Percentiles rank a stretch among this genome's conserved stretches.
These are phyloP conservation scores for Podilymbus podiceps DNA, from an alignment of 2,113 vertebrate species.

Conservation along the genomic window DNA sequence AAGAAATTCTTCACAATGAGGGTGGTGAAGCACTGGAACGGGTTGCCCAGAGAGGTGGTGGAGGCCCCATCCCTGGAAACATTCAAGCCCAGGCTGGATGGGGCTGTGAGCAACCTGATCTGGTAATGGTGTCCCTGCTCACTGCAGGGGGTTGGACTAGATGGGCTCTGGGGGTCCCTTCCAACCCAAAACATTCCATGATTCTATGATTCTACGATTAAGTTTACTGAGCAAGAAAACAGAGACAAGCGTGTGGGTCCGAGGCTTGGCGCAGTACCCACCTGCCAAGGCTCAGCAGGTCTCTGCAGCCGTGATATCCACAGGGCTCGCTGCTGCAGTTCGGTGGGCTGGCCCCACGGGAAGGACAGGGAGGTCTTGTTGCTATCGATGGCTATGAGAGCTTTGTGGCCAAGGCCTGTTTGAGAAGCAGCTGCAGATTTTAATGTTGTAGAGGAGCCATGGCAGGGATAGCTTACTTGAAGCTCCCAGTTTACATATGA, in stretches of 20 bases:
- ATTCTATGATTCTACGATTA: no score
- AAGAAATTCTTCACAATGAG: no score
- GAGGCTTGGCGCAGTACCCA: neutral
- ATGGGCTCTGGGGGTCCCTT: no score
- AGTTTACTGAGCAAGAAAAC: neutral
- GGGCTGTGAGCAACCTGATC: no score
- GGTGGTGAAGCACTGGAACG: no score
- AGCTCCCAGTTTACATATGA: neutral
- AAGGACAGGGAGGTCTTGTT: neutral
- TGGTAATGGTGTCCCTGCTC: no score
- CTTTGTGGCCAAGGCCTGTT: neutral
- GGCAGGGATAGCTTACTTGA: neutral
- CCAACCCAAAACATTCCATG: no score
- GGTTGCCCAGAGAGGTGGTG: no score
- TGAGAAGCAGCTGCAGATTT: neutral
- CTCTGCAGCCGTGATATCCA: neutral
- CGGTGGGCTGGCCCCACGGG: neutral
- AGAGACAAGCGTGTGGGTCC: neutral
- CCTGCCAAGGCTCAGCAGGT: neutral
- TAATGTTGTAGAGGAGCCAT: neutral
- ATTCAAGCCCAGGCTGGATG: no score
- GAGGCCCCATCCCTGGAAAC: no score
- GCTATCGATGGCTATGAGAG: neutral
- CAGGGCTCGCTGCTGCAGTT: rapidly evolving
- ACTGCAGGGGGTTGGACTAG: no score